Conservation (phyloP, 2,888 invertebrate genomes). For the Diarsia brunnea region DNA sequence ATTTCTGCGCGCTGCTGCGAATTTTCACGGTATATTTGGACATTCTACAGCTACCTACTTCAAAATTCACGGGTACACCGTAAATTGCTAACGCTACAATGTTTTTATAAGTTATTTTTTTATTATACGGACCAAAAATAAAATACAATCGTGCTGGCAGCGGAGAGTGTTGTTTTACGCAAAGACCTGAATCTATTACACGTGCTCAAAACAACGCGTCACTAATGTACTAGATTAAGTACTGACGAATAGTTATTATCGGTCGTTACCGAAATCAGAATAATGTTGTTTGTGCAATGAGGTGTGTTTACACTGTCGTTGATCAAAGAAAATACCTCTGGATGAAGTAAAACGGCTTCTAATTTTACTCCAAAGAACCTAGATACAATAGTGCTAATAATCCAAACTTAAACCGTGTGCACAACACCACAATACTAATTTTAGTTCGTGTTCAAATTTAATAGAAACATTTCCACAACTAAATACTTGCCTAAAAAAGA, state of each 20-base stretch:
- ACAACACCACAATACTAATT: background rate
- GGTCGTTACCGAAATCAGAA: constrained; percentile 21
- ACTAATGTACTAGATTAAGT: constrained; percentile 34
- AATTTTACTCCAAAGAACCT: background rate
- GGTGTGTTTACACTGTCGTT: constrained; percentile 1
- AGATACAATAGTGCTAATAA: no score
- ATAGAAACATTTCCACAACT: background rate
- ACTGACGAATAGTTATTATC: constrained; percentile 29
- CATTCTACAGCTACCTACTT: background rate
- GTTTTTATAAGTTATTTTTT: background rate
- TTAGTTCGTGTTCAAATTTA: background rate
- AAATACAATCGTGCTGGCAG: constrained; percentile 9
- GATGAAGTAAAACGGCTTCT: background rate
- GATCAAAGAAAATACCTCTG: constrained; percentile 14
- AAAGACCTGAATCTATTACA: constrained; percentile 24
- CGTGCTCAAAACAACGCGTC: constrained; percentile 32
- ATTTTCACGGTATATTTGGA: background rate
- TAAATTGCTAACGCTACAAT: background rate
- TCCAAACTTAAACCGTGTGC: background rate
- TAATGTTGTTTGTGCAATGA: constrained; percentile 23
- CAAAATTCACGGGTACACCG: background rate
- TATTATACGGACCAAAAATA: background rate
- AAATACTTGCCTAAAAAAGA: constrained; percentile 1
- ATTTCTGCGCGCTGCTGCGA: no score
- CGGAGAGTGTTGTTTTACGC: constrained; percentile 4